Base-by-base conservation (phyloP, 2,113 vertebrate genomes). In the Ciconia maguari region DNA sequence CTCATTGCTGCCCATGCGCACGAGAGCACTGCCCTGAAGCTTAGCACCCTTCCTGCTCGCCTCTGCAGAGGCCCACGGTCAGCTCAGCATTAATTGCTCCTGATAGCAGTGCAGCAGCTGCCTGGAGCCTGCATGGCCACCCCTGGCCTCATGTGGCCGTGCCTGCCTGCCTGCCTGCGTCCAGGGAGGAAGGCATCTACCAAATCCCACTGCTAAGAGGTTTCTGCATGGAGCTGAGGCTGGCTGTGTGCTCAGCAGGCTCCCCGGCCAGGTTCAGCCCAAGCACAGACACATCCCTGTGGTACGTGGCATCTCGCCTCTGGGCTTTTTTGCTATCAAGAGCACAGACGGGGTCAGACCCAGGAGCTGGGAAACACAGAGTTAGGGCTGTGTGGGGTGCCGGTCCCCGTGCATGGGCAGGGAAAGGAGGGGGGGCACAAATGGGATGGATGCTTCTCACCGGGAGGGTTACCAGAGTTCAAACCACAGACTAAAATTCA, bases 231-330 rank as follows among this genome's bases (percentile, higher is more conserved):
- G 48, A 86, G 29, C 44, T 71, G 41, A 38, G 57, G 44, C 34
- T 76, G 32, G 52, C 44, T 80, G 48, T 85, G 44, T 29, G 27
- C 54, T 68, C 1, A 0, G 68, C 14, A 70, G 69, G 51, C 32
- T 70, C n/a, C 27, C 22, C 3, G 2, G 55, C 7, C n/a, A 91
- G 38, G 48, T 20, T 88, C 57, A 84, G 44, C 69, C 24, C 1
- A 3, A 66, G 51, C 38, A 61, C 36, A 94, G 29, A 55, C 27
- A 80, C 1, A 2, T 36, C 24, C 38, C 41, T 2, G 3, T 1
- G 2, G 21, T 25, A 55, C 0, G 0, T 6, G 18, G 24, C 36
- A 48, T 36, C 20, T 52, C 4, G 2, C 13, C 42, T 51, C 29
- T 13, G 26, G 44, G 21, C 21, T 91, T 84, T 10, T 52, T 54